phyloP scores from a whole-genome alignment of 2,888 invertebrate genomes.

The Strigamia transsilvanica region DNA sequence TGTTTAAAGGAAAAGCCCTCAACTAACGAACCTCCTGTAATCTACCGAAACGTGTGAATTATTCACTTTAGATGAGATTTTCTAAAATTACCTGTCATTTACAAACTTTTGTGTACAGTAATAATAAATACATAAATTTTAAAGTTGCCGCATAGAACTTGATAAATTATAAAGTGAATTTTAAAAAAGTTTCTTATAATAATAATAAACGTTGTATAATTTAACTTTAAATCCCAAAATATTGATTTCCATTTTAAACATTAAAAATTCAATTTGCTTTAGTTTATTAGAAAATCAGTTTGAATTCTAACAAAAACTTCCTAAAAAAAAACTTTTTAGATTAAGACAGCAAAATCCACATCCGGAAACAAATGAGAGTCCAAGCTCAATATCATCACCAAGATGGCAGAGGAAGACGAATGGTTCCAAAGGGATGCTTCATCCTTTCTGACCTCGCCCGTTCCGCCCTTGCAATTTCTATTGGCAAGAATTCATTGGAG shows the following conservation, averaged over 20 bases:
- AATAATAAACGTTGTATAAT: too few relatives aligned
- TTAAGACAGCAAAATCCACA: slow-evolving; percentile 32
- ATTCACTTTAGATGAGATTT: not conserved
- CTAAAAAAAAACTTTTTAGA: not conserved
- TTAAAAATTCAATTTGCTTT: too few relatives aligned
- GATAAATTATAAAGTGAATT: too few relatives aligned
- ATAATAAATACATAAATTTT: not conserved
- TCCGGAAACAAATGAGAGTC: slow-evolving; percentile 30
- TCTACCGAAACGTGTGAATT: slow-evolving; percentile 16
- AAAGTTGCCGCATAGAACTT: not conserved
- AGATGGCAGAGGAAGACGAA: slow-evolving; percentile 37
- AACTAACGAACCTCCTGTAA: slow-evolving; percentile 25
- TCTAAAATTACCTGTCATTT: not conserved
- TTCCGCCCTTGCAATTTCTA: slow-evolving; percentile 49
- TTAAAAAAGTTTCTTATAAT: too few relatives aligned
- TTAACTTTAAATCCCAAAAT: too few relatives aligned
- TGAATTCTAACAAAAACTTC: not conserved
- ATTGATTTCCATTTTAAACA: too few relatives aligned
- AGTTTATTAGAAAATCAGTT: not conserved
- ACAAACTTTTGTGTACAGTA: not conserved
- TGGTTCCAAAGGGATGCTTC: slow-evolving; percentile 42
- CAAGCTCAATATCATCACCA: slow-evolving; percentile 28
- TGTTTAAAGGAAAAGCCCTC: slow-evolving; percentile 20
- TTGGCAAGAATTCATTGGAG: slow-evolving; percentile 38
- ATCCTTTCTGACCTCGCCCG: slow-evolving; percentile 45